Evolutionary conservation across 2,113 vertebrate genomes (phyloP).

Genomic region (Corythornis cristatus): DNA sequence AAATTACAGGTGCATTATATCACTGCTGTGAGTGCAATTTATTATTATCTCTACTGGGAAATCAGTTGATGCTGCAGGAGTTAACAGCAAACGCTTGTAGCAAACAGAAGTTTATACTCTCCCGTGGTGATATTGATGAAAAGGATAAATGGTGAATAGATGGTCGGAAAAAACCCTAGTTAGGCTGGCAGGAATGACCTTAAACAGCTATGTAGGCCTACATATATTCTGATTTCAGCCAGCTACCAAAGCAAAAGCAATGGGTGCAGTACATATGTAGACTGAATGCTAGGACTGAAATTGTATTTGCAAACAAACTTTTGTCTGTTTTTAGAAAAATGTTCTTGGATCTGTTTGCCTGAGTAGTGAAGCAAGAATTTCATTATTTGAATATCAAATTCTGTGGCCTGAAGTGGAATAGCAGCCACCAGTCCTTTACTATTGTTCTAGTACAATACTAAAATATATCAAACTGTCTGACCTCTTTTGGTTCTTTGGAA

Average conservation of each 20-base stretch:
- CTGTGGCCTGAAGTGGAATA: background rate
- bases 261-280: background rate
- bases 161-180: background rate
- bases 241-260: background rate
- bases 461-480: background rate
- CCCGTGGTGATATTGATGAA: background rate
- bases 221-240: background rate
- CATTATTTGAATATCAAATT: background rate
- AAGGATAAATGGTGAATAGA: background rate
- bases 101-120: background rate
- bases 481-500: background rate
- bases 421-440: background rate
- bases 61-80: background rate
- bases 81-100: background rate
- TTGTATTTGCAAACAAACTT: background rate
- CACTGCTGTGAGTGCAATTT: background rate
- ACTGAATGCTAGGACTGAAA: background rate
- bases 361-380: conserved; percentile 15
- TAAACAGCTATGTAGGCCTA: background rate
- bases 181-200: background rate
- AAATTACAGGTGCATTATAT: background rate
- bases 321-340: conserved; percentile 34
- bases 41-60: background rate
- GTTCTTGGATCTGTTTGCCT: conserved; percentile 10
- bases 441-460: background rate